Evolutionary conservation across 2,888 invertebrate species (phyloP).

Genomic region (Ormia ochracea): DNA sequence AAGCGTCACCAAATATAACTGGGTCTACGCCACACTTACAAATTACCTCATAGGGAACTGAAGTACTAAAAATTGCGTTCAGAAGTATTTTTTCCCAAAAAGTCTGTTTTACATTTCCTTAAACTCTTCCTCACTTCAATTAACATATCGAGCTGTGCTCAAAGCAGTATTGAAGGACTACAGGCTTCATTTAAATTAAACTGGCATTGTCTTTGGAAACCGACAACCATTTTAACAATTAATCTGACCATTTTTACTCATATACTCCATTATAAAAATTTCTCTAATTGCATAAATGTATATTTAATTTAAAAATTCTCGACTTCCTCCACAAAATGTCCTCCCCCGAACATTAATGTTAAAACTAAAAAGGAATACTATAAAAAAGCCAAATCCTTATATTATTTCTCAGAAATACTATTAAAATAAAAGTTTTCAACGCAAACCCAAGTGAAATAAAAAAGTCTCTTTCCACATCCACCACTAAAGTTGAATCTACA

Average conservation of each 20-base stretch:
- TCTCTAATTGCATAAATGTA: background rate
- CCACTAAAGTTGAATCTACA: background rate
- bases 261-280: background rate
- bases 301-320: background rate
- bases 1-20: no score
- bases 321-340: background rate
- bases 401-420: background rate
- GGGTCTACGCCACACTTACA: no score
- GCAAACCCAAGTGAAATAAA: background rate
- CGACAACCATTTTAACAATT: no score
- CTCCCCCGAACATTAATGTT: background rate
- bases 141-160: no score
- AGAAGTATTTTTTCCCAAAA: no score
- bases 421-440: background rate
- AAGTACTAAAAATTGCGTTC: no score
- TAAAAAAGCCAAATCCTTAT: background rate
- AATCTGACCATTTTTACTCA: background rate
- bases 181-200: no score
- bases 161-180: no score
- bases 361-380: background rate
- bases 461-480: background rate
- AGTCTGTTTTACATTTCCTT: no score
- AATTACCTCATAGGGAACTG: no score
- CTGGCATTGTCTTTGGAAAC: no score
- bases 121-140: no score